Percentiles rank a stretch among this genome's conserved stretches.
Evolutionary conservation across 2,888 invertebrate genomes (phyloP).

Genomic region (Corythucha ciliata): DNA sequence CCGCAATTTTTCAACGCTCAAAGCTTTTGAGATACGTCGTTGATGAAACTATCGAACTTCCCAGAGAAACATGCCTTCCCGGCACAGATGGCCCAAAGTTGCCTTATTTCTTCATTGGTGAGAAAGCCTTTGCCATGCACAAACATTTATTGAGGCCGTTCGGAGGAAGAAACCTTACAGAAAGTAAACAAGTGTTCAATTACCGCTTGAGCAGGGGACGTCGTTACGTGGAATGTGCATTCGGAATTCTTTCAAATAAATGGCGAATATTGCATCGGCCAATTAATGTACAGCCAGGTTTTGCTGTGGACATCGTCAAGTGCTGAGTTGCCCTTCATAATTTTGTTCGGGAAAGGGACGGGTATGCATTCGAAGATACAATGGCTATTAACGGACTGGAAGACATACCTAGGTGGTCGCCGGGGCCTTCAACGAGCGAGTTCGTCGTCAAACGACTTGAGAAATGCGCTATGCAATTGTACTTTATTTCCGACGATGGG

Average conservation of each 20-base stretch:
- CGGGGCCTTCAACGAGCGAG: too few species aligned
- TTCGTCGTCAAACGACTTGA: too few species aligned
- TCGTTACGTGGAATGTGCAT: slow-evolving; percentile 34
- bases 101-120: slow-evolving; percentile 37
- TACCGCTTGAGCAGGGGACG: slow-evolving; percentile 33
- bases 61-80: slow-evolving; percentile 32
- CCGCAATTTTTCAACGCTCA: too few species aligned
- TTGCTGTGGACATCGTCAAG: slow-evolving; percentile 36
- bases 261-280: slow-evolving; percentile 39
- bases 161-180: slow-evolving; percentile 29
- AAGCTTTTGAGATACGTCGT: too few species aligned
- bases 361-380: slow-evolving; percentile 30
- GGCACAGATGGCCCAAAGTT: slow-evolving; percentile 30
- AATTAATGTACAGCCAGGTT: slow-evolving; percentile 35
- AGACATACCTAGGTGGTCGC: too few species aligned
- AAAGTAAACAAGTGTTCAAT: slow-evolving; percentile 34
- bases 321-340: slow-evolving; percentile 34
- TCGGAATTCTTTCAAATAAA: slow-evolving; percentile 38
- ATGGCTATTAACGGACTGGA: slow-evolving; percentile 30
- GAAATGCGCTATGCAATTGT: too few species aligned
- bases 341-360: slow-evolving; percentile 32
- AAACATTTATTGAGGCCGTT: slow-evolving; percentile 34
- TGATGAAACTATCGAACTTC: slow-evolving; percentile 32
- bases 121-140: slow-evolving; percentile 35
- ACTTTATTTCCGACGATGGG: too few species aligned